Evolutionary conservation across 2,113 vertebrate species (phyloP).

Genomic region (Alexandromys fortis): DNA sequence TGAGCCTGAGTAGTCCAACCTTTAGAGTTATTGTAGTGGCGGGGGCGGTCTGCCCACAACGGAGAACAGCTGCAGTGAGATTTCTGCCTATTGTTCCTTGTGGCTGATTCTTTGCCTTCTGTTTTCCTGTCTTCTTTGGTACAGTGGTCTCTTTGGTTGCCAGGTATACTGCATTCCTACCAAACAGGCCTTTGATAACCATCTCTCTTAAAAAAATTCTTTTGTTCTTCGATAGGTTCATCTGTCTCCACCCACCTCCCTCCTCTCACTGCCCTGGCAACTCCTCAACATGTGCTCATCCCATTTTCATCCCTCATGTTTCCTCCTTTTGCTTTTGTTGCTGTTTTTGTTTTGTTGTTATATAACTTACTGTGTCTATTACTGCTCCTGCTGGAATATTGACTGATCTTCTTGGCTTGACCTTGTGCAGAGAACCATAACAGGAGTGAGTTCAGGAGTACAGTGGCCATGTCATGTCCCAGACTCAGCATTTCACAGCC

Average conservation of each 20-base stretch:
- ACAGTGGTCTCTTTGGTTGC: slow-evolving; percentile 19
- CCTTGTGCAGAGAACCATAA: not conserved
- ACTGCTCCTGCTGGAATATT: not conserved
- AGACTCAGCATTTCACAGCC: not conserved
- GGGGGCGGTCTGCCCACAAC: not conserved
- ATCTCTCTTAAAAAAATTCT: not conserved
- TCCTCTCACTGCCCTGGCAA: not conserved
- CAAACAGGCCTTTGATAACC: not conserved
- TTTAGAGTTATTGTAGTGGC: not conserved
- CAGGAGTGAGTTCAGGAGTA: not conserved
- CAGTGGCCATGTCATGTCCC: not conserved
- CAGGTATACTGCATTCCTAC: not conserved
- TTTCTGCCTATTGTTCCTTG: not conserved
- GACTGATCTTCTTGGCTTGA: not conserved
- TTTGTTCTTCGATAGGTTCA: not conserved
- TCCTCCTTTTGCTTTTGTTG: not conserved
- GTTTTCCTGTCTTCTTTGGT: not conserved
- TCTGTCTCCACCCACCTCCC: not conserved
- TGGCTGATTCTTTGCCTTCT: not conserved
- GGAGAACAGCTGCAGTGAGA: not conserved
- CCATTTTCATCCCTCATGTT: not conserved
- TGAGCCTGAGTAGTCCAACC: not conserved
- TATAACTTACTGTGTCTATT: not conserved
- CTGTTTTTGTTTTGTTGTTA: not conserved
- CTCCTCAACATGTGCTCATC: not conserved